Conservation (phyloP, 1,140 invertebrate species). For the Lasioglossum baleicum region DNA sequence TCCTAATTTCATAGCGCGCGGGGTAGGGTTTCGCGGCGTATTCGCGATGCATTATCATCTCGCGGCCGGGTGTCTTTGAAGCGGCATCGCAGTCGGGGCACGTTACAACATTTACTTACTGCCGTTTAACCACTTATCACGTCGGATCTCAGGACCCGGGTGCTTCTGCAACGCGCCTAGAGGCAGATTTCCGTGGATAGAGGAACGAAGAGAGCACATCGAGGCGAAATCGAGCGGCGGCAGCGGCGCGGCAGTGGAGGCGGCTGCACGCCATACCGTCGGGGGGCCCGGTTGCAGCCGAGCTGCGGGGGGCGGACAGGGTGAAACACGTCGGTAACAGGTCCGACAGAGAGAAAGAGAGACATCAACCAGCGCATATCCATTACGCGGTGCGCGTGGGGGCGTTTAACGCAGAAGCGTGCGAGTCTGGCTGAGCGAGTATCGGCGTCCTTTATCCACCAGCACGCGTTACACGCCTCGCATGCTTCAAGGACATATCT, state of each 20-base stretch:
- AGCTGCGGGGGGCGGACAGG: conserved; percentile 33
- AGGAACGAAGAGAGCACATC: background rate
- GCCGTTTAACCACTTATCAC: conserved; percentile 69
- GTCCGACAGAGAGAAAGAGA: conserved; percentile 8
- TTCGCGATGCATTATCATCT: conserved; percentile 49
- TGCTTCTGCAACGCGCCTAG: conserved; percentile 52
- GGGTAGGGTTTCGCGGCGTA: conserved; percentile 24
- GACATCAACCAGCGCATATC: conserved; percentile 46
- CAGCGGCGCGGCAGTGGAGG: background rate
- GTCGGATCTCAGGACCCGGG: conserved; percentile 54
- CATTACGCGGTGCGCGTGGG: conserved; percentile 57
- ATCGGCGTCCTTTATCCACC: conserved; percentile 53
- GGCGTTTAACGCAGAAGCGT: conserved; percentile 54
- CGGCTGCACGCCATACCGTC: conserved; percentile 21
- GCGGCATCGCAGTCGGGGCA: background rate
- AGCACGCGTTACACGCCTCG: conserved; percentile 52
- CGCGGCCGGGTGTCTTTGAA: conserved; percentile 46
- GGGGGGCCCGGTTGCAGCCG: background rate
- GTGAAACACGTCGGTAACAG: conserved; percentile 13
- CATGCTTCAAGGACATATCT: conserved; percentile 68
- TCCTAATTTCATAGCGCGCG: conserved; percentile 56
- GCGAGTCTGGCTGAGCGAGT: conserved; percentile 24
- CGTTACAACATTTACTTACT: conserved; percentile 66
- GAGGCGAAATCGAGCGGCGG: conserved; percentile 24
- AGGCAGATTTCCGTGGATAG: conserved; percentile 56